Evolutionary conservation across 2,113 vertebrate genomes (phyloP).

Genomic region (Noctilio leporinus): DNA sequence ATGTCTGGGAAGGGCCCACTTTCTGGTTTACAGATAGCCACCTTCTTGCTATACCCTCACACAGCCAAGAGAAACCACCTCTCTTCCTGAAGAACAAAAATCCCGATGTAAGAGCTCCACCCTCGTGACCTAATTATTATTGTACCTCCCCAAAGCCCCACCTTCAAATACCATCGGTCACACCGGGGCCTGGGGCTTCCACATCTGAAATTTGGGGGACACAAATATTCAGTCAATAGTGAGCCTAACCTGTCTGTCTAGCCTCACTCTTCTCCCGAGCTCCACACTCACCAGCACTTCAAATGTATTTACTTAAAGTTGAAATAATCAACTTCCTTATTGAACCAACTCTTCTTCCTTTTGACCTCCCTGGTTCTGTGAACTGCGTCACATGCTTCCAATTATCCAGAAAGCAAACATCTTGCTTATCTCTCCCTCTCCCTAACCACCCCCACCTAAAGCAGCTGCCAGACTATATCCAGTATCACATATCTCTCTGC

Average conservation of each 20-base stretch:
- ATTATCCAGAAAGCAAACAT: constrained; percentile 21
- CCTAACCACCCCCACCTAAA: background rate
- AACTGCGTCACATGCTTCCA: background rate
- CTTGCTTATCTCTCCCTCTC: background rate
- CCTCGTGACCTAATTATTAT: background rate
- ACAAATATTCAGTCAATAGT: background rate
- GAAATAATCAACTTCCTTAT: background rate
- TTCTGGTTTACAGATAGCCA: background rate
- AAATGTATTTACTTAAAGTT: background rate
- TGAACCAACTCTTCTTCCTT: background rate
- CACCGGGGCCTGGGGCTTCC: background rate
- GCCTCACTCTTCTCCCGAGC: background rate
- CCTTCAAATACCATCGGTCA: background rate
- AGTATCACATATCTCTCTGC: background rate
- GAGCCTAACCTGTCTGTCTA: background rate
- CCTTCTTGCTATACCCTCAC: background rate
- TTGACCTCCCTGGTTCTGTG: background rate
- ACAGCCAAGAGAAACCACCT: background rate
- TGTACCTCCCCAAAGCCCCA: background rate
- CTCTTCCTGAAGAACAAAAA: background rate
- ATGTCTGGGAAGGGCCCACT: background rate
- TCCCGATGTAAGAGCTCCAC: background rate
- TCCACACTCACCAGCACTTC: background rate
- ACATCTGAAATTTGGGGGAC: background rate
- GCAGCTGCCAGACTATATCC: background rate